Evolutionary conservation across 2,888 invertebrate species (phyloP).

Genomic region (Drosophila paracracens): DNA sequence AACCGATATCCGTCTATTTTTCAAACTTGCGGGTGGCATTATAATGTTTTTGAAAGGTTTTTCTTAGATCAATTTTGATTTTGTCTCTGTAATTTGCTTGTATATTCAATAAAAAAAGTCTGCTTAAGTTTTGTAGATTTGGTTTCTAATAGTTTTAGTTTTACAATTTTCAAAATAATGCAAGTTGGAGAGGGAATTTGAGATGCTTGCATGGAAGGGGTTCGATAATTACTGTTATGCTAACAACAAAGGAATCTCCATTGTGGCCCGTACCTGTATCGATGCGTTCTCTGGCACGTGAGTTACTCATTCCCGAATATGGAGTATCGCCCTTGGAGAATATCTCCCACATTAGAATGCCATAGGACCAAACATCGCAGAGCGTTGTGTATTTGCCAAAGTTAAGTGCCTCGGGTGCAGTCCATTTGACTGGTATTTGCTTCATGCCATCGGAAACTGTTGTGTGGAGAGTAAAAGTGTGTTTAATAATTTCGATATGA

Average conservation of each 20-base stretch:
- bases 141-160: neutral
- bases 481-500: neutral
- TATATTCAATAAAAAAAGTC: neutral
- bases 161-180: neutral
- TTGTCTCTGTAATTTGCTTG: neutral
- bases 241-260: neutral
- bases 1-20: neutral
- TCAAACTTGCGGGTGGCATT: neutral
- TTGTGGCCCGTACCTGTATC: slow-evolving; percentile 89
- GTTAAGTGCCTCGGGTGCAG: slow-evolving; percentile 97
- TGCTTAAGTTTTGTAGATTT: neutral
- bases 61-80: neutral
- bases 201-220: neutral
- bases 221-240: neutral
- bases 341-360: slow-evolving; percentile 98
- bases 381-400: slow-evolving; percentile 98
- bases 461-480: neutral
- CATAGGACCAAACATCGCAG: slow-evolving; percentile 99
- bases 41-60: neutral
- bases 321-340: slow-evolving; percentile 97
- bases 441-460: slow-evolving; percentile 98
- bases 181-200: neutral
- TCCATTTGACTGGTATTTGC: slow-evolving; percentile 99
- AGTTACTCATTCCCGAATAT: slow-evolving; percentile 97
- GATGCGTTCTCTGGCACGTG: slow-evolving; percentile 96